A percentile compares a stretch with the other conserved stretches of the same genome.
Conservation (phyloP, 2,888 invertebrate genomes). For the Lithophane socia region DNA sequence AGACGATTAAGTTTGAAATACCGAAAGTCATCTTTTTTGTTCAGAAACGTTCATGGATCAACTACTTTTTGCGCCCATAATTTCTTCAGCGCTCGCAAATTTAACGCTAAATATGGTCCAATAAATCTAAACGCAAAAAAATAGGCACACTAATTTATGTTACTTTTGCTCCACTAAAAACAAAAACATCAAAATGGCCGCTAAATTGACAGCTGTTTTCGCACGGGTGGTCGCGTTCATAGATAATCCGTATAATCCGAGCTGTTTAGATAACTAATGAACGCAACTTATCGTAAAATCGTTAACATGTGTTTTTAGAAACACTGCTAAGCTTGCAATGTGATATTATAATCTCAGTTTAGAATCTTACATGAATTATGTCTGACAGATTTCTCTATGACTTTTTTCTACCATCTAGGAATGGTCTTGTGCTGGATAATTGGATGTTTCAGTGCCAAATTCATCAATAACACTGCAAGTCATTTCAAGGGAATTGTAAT, state of each 20-base stretch:
- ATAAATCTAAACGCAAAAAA: slow-evolving; percentile 51
- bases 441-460: not conserved
- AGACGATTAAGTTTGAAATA: not conserved
- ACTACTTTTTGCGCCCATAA: slow-evolving; percentile 1
- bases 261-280: slow-evolving; percentile 82
- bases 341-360: slow-evolving; percentile 57
- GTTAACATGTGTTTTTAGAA: slow-evolving; percentile 63
- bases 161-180: slow-evolving; percentile 49
- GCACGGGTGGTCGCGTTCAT: slow-evolving; percentile 81
- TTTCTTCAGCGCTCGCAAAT: slow-evolving; percentile 28
- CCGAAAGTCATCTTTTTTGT: not conserved
- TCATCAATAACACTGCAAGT: not conserved
- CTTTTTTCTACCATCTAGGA: not conserved
- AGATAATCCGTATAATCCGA: slow-evolving; percentile 80
- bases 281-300: slow-evolving; percentile 66
- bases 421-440: not conserved
- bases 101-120: slow-evolving; percentile 37
- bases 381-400: slow-evolving; percentile 6
- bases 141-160: slow-evolving; percentile 34
- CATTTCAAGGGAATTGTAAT: not conserved
- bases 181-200: slow-evolving; percentile 63
- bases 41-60: not conserved
- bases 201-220: slow-evolving; percentile 78
- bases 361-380: slow-evolving; percentile 55
- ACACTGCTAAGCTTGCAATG: slow-evolving; percentile 51